phyloP scores from a whole-genome alignment of 1,140 invertebrate genomes.

The Neodiprion virginianus region DNA sequence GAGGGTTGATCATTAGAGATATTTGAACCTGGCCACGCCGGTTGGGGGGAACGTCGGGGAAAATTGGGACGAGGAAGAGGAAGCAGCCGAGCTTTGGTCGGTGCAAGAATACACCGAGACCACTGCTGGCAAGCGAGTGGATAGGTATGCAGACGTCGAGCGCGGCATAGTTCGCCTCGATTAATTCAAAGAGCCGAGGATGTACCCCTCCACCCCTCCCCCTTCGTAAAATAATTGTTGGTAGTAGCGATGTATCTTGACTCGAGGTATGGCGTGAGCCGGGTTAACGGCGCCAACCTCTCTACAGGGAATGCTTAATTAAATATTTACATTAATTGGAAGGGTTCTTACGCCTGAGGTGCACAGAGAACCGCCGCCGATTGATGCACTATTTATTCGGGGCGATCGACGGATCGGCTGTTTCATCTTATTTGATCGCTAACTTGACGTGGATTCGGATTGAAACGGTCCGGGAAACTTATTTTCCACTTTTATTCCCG shows the following conservation, averaged over 20 bases:
- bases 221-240: constrained; percentile 49
- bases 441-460: no score
- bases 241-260: constrained; percentile 51
- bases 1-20: background rate
- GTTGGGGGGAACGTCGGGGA: background rate
- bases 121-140: background rate
- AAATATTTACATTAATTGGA: constrained; percentile 56
- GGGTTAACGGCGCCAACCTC: constrained; percentile 50
- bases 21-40: background rate
- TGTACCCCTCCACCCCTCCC: constrained; percentile 35
- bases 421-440: no score
- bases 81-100: background rate
- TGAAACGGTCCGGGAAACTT: no score
- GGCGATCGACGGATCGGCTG: no score
- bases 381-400: background rate
- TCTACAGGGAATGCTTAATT: constrained; percentile 52
- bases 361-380: constrained; percentile 30
- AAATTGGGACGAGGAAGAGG: background rate
- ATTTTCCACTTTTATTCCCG: no score
- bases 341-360: constrained; percentile 31
- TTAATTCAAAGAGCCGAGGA: constrained; percentile 44
- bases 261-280: constrained; percentile 53
- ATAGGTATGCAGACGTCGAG: background rate
- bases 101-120: constrained; percentile 1
- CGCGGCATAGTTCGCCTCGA: constrained; percentile 24